Base-by-base conservation (phyloP, 2,113 vertebrate species). In the Myotis davidii region DNA sequence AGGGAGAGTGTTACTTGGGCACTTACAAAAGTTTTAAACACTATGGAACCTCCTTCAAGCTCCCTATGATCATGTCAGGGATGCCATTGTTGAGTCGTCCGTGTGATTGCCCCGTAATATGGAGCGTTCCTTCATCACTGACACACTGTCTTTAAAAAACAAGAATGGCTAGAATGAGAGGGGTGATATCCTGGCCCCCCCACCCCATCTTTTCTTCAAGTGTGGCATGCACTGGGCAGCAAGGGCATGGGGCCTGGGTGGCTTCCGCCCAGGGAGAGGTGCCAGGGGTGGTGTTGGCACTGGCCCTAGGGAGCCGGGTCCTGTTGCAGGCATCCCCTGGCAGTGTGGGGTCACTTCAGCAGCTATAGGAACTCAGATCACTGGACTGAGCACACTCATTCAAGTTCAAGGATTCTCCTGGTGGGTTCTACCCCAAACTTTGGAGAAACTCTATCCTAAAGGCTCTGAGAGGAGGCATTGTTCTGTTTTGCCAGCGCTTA, bases 11-110 rank as follows among this genome's bases (percentile, higher is more conserved):
- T 82, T 76, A 13, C 25, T 37, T 39, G 17, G n/a, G 64, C 39
- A 32, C 25, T 69, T 78, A 45, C 0, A 48, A 74, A 96, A 96
- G 83, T 96, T 97, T 91, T 34, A 70, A 88, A 87, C 70, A 77
- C 34, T 88, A 37, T 54, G 32, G 72, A 94, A 67, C 16, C 27
- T 21, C 17, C 52, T 72, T 14, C 29, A 7, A n/a, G 37, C 81
- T 90, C 93, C 65, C 76, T 64, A 20, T 4, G 37, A 32, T 65
- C 45, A 2, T 17, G 8, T 59, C 77, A 85, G 42, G 65, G 37
- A 48, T 56, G 59, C 70, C 13, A 54, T 91, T 91, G 70, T 83
- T 65, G 34, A 79, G 74, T 12, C 23, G 70, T 79, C 37, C 74
- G 32, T 10, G 14, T 45, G 70, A 9, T 32, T 25, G 48, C 45